These are phyloP conservation scores for Catagonus wagneri DNA, from an alignment of 2,113 vertebrate genomes.

Conservation along the genomic window DNA sequence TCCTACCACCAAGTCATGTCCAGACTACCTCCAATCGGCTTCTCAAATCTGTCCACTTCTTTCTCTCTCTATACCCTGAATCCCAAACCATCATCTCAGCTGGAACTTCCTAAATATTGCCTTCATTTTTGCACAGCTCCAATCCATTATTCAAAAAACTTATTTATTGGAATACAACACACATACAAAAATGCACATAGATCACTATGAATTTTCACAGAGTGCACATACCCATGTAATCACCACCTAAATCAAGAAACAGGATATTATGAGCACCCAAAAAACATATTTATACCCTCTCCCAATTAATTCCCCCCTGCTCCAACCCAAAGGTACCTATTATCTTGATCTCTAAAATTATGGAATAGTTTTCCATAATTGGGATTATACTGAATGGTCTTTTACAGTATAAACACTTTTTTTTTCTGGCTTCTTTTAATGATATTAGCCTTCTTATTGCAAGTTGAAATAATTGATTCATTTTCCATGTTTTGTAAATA, in stretches of 20 bases:
- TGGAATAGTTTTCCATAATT: background rate
- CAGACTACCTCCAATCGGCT: background rate
- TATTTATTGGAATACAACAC: background rate
- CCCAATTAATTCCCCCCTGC: background rate
- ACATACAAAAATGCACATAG: conserved; percentile 10
- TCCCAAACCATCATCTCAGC: background rate
- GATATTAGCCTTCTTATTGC: background rate
- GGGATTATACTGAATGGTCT: background rate
- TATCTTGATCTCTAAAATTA: background rate
- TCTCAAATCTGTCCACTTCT: background rate
- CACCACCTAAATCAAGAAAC: background rate
- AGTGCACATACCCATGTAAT: background rate
- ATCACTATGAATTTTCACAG: background rate
- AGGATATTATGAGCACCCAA: background rate
- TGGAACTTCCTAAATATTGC: background rate
- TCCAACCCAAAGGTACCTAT: background rate
- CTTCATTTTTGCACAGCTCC: background rate
- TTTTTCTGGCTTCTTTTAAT: background rate
- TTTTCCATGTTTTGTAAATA: conserved; percentile 1
- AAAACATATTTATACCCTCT: background rate
- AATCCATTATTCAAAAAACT: background rate
- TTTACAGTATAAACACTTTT: background rate
- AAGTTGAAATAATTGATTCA: background rate
- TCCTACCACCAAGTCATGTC: background rate
- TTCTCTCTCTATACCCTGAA: background rate